These are phyloP conservation scores for Premnoplex brunnescens DNA, from an alignment of 2,797 vertebrate species.

Conservation along the genomic window DNA sequence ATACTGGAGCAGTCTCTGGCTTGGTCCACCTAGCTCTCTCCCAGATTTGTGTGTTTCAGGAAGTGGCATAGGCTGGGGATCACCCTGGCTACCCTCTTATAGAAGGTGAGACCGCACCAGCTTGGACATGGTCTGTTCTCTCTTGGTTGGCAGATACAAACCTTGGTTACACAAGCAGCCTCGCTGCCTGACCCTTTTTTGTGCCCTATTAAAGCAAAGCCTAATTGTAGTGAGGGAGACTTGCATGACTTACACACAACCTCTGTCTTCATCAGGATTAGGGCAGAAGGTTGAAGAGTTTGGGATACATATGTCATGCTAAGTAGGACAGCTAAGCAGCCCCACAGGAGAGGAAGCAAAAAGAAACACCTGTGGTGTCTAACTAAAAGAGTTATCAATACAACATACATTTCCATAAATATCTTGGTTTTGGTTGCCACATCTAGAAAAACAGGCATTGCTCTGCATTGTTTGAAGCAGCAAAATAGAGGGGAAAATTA, in stretches of 20 bases:
- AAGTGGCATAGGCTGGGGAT: background rate
- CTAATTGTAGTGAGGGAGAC: background rate
- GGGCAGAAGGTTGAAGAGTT: background rate
- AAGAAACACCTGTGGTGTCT: background rate
- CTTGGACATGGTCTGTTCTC: background rate
- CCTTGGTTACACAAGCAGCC: background rate
- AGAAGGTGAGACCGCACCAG: background rate
- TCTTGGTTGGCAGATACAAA: background rate
- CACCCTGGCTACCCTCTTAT: background rate
- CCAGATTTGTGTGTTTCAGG: background rate
- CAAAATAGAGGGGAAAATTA: background rate
- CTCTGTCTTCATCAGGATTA: background rate
- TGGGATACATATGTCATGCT: background rate
- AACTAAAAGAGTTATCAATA: background rate
- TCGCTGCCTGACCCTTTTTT: background rate
- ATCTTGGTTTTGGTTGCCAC: background rate
- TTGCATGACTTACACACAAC: rapidly evolving
- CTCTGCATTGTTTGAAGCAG: background rate
- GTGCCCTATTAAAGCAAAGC: background rate
- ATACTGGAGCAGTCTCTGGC: background rate
- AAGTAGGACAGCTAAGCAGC: background rate
- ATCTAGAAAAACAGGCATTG: background rate
- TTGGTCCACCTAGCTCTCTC: background rate
- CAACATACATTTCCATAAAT: background rate
- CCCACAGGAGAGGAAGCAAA: background rate